Percentiles rank a stretch among this genome's conserved stretches.
These are phyloP conservation scores for Sinosuthora webbiana DNA, from an alignment of 2,113 vertebrate species.

Conservation along the genomic window DNA sequence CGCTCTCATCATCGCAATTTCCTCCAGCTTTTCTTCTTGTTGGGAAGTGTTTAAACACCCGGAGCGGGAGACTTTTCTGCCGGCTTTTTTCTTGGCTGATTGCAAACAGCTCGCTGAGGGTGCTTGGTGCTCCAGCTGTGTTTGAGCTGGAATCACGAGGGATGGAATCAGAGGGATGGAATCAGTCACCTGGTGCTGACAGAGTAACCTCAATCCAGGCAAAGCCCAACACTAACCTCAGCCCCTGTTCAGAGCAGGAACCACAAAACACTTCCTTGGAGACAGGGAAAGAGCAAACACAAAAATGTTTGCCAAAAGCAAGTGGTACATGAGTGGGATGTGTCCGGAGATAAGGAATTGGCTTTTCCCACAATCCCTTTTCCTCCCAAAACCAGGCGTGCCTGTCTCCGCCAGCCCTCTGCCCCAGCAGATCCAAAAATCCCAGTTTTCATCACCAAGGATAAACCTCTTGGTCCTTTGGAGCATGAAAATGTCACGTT, in stretches of 20 bases:
- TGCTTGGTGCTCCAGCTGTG: background rate
- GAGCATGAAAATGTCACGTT: background rate
- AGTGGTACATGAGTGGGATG: background rate
- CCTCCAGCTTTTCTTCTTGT: conserved; percentile 43
- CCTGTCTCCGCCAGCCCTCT: background rate
- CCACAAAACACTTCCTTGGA: rapidly evolving
- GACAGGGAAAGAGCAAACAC: background rate
- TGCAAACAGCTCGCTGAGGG: background rate
- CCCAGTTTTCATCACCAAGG: background rate
- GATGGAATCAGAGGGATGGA: background rate
- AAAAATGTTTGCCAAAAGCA: background rate
- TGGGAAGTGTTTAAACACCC: conserved; percentile 51
- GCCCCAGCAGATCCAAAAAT: background rate
- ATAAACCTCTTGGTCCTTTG: background rate
- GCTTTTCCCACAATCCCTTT: background rate
- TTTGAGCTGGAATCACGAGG: background rate
- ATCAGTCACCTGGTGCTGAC: background rate
- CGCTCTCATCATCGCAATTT: conserved; percentile 51
- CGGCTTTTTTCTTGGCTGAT: background rate
- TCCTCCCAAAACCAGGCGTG: background rate
- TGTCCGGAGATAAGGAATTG: background rate
- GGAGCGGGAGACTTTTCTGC: background rate
- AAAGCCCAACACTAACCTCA: background rate
- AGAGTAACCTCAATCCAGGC: background rate
- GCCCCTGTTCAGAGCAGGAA: rapidly evolving